Conservation (phyloP, 2,888 invertebrate species). For the Polietes domitor region DNA sequence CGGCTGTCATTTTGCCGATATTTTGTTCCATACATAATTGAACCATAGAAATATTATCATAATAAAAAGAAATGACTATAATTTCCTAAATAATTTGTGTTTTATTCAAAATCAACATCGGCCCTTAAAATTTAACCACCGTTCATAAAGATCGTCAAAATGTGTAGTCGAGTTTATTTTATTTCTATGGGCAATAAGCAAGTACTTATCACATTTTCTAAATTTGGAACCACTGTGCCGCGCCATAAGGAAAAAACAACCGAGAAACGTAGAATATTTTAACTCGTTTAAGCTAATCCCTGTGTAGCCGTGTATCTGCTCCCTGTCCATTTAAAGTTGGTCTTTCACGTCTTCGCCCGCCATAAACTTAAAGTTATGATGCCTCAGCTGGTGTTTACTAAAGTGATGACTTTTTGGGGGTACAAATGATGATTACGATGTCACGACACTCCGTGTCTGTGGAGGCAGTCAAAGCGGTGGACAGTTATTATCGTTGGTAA, state of each 20-base stretch:
- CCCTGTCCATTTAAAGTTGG: not conserved
- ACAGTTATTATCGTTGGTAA: conserved; percentile 50
- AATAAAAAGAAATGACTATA: too few species aligned
- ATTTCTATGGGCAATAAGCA: too few species aligned
- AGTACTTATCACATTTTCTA: too few species aligned
- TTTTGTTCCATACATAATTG: too few species aligned
- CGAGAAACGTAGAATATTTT: conserved; percentile 21
- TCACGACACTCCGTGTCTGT: not conserved
- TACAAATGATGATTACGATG: conserved; percentile 50
- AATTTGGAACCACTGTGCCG: not conserved
- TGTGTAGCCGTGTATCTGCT: conserved; percentile 34
- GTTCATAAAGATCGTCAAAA: too few species aligned
- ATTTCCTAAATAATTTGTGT: too few species aligned
- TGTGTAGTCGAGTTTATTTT: too few species aligned
- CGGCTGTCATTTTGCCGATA: too few species aligned
- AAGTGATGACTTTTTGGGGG: conserved; percentile 62
- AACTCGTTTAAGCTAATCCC: conserved; percentile 60
- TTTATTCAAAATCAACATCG: too few species aligned
- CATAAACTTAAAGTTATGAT: conserved; percentile 60
- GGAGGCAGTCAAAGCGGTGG: conserved; percentile 29
- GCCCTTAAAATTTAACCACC: too few species aligned
- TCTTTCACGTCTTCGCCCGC: conserved; percentile 17
- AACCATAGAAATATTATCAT: too few species aligned
- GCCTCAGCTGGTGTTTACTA: conserved; percentile 63
- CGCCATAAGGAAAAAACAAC: not conserved